Conservation (phyloP, 1,140 invertebrate genomes). For the Pantala flavescens region DNA sequence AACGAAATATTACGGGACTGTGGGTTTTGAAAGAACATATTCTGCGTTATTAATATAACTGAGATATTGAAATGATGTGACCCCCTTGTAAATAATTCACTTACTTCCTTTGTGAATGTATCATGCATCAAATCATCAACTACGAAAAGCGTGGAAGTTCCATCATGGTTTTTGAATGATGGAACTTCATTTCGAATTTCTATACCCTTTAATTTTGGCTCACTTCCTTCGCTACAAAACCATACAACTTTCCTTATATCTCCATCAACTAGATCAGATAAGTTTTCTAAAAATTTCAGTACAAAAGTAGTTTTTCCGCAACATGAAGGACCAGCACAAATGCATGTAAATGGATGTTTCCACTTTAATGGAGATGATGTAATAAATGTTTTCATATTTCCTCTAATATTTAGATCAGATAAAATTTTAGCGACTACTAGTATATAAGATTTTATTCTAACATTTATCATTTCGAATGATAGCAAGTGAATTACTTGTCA, state of each 20-base stretch:
- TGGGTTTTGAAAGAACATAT: background rate
- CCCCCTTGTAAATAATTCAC: background rate
- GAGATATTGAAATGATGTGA: background rate
- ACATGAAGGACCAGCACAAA: background rate
- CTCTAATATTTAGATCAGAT: too few species aligned
- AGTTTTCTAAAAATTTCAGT: background rate
- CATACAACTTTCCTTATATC: background rate
- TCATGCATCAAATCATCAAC: background rate
- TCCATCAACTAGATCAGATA: background rate
- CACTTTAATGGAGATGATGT: background rate
- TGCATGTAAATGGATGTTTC: background rate
- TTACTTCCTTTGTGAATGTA: background rate
- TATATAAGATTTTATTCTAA: too few species aligned
- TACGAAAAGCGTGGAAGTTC: background rate
- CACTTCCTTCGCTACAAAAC: background rate
- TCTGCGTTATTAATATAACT: background rate
- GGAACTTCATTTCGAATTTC: background rate
- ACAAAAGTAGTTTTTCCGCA: background rate
- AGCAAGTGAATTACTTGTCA: too few species aligned
- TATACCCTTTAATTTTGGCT: background rate
- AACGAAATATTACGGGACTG: background rate
- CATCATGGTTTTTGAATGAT: background rate
- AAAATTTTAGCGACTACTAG: too few species aligned
- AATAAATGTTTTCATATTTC: too few species aligned
- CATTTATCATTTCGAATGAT: too few species aligned